phyloP scores from a whole-genome alignment of 1,140 invertebrate species.

The Calliphora vicina region DNA sequence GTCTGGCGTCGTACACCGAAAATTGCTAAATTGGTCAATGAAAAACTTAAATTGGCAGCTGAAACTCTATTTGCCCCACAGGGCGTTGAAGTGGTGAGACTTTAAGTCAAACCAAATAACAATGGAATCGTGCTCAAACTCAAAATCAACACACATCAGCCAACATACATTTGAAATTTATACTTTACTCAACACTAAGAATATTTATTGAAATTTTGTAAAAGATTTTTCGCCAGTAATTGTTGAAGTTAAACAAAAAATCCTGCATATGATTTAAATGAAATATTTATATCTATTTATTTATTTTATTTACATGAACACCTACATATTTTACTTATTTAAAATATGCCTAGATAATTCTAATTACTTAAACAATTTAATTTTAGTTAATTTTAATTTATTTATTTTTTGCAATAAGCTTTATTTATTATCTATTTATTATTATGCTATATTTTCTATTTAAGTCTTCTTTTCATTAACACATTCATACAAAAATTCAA shows the following conservation, averaged over 20 bases:
- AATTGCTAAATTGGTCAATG: constrained; percentile 82
- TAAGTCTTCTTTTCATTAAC: not conserved
- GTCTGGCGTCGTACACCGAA: constrained; percentile 82
- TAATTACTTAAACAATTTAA: not conserved
- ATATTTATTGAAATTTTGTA: no score
- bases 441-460: not conserved
- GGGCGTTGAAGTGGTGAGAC: constrained; percentile 56
- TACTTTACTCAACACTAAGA: no score
- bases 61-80: constrained; percentile 74
- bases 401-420: not conserved
- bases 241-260: no score
- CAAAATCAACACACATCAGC: not conserved
- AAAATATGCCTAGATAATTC: not conserved
- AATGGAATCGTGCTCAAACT: not conserved
- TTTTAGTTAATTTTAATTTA: not conserved
- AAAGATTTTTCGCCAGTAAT: no score
- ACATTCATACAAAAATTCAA: not conserved
- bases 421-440: not conserved
- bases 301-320: not conserved
- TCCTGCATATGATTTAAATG: no score
- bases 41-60: constrained; percentile 78
- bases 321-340: not conserved
- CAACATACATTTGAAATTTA: no score
- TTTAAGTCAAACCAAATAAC: constrained; percentile 41
- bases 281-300: no score